Base-by-base conservation (phyloP, 23 tunicate genomes). In the Ciona savignyi region DNA sequence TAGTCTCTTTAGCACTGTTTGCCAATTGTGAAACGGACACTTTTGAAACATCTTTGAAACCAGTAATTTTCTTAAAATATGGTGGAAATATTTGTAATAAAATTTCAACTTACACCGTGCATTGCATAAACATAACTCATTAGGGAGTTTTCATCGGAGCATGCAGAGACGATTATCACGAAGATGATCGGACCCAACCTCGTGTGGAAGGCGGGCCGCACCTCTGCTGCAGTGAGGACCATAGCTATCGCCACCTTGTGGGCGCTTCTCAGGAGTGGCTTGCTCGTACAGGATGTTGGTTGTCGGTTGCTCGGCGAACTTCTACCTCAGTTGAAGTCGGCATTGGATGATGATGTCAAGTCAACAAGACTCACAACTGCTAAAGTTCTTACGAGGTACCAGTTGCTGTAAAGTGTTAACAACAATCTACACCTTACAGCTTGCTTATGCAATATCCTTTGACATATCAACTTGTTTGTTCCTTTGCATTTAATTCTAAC, bases 161-260 rank as follows among this genome's bases (percentile, higher is more conserved):
- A 84, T 65, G 86, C 80, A 11, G 78, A 76, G 27, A 51, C 62
- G 1, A 84, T 91, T 22, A 70, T 86, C 22, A 29, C 56, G 2
- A 77, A 76, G n/a, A 91, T 91, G 97, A 71, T 91, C 25, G 83
- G 86, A 24, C 97, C 97, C 2, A 91, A 91, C 33, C 56, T 91
- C 27, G 76, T 85, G 27, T 91, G 97, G 97, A 84, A 84, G 32
- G 97, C 97, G 2, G 97, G 97, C n/a, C 79, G 89, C 22, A 78
- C 76, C 4, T 80, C 86, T 0, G 91, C 77, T 42, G 97, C 97
- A 6, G 79, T 91, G 22, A 48, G 97, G 26, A 80, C 84, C 20
- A 81, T 91, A 34, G 91, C 97, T 33, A 69, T 91, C 23, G 89
- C 97, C 22, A 79, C 97, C 15, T 73, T 91, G 20, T 91, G 97